These are phyloP conservation scores for Syngnathus rostellatus DNA, from an alignment of 2,797 vertebrate genomes.

Conservation along the genomic window DNA sequence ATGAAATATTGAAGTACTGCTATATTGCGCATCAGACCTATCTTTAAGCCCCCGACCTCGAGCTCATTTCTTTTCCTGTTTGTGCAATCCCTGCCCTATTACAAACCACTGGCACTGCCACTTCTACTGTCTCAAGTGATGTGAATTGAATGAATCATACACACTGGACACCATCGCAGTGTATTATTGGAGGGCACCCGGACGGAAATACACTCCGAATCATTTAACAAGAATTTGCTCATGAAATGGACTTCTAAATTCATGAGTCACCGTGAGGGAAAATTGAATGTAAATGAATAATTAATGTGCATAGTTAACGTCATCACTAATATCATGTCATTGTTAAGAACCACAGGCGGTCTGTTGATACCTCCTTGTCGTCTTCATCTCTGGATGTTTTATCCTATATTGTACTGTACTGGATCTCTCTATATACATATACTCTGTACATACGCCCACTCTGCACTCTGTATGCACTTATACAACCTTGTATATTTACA, in stretches of 20 bases:
- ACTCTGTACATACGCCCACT: background rate
- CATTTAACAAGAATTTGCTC: background rate
- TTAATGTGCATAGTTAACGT: background rate
- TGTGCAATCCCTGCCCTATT: slow-evolving; percentile 6
- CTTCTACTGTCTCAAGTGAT: slow-evolving; percentile 4
- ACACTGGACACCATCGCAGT: background rate
- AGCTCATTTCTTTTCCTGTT: slow-evolving; percentile 39
- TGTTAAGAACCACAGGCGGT: background rate
- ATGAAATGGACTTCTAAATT: background rate
- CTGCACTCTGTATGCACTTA: background rate
- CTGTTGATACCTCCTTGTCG: background rate
- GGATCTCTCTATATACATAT: no score
- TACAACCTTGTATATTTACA: background rate
- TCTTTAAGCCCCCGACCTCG: slow-evolving; percentile 31
- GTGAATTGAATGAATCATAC: slow-evolving; percentile 13
- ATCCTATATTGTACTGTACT: no score
- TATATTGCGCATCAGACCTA: slow-evolving; percentile 29
- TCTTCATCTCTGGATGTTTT: background rate
- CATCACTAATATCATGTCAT: background rate
- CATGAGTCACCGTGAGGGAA: background rate
- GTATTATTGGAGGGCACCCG: background rate
- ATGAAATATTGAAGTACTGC: slow-evolving; percentile 66
- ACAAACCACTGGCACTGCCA: slow-evolving; percentile 8
- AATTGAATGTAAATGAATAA: background rate
- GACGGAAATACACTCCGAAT: background rate